Conservation (phyloP, 2,113 vertebrate genomes). For the Crotalus viridis region DNA sequence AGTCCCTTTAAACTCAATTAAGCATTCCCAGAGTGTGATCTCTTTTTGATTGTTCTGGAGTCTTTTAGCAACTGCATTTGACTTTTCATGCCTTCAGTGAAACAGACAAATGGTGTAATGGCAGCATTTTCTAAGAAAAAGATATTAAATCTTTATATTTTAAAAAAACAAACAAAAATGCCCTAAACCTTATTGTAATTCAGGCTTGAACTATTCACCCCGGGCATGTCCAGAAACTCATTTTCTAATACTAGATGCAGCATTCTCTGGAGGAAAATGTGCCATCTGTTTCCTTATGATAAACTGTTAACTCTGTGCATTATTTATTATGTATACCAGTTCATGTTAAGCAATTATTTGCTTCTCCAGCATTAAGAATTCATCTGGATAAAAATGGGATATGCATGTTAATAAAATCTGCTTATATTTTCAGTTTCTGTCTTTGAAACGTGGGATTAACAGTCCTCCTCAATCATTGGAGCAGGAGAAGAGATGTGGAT, state of each 20-base stretch:
- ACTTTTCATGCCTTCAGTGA: slow-evolving; percentile 61
- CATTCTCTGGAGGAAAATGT: slow-evolving; percentile 72
- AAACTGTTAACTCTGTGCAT: slow-evolving; percentile 69
- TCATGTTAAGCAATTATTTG: slow-evolving; percentile 67
- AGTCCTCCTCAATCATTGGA: neutral
- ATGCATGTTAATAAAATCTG: slow-evolving; percentile 58
- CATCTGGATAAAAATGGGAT: slow-evolving; percentile 58
- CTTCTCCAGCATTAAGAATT: slow-evolving; percentile 63
- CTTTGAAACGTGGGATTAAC: neutral
- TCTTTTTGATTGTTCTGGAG: slow-evolving; percentile 52
- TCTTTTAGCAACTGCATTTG: slow-evolving; percentile 53
- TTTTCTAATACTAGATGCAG: slow-evolving; percentile 73
- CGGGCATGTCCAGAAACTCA: slow-evolving; percentile 69
- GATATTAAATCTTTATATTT: slow-evolving; percentile 68
- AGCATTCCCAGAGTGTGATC: slow-evolving; percentile 41
- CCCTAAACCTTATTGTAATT: slow-evolving; percentile 72
- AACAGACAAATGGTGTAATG: slow-evolving; percentile 62
- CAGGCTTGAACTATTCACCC: slow-evolving; percentile 72
- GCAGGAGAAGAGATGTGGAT: neutral
- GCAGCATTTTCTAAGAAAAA: slow-evolving; percentile 66
- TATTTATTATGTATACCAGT: slow-evolving; percentile 70
- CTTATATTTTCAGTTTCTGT: slow-evolving; percentile 22
- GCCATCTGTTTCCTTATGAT: slow-evolving; percentile 75
- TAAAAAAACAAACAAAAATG: slow-evolving; percentile 58
- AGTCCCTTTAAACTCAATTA: slow-evolving; percentile 48